Evolutionary conservation across 2,113 vertebrate genomes (phyloP), one percentile per base, ranked within the genome.

Genomic region (Empidonax traillii): DNA sequence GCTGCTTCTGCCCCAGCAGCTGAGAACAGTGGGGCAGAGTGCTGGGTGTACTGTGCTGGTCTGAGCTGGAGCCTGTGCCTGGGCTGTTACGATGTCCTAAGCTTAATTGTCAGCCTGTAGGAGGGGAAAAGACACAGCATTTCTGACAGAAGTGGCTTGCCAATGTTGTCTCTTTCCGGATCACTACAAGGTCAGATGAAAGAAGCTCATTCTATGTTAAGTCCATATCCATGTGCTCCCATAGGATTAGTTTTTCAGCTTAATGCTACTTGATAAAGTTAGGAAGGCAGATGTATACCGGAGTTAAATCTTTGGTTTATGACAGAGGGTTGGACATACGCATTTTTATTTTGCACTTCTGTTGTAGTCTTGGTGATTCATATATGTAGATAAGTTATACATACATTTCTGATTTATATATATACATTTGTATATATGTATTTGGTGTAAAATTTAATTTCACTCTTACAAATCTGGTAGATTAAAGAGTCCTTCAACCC

Each of bases 31-130:
- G 35, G 5, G 17, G 18, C 24, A 8, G 51, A 39, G 27, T 20
- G 12, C 30, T 56, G 37, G 3, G 15, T 44, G 12, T 53, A 16
- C 43, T 0, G 0, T 47, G 21, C 27, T 67, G 0, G 0, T 44
- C 31, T 55, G 63, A 68, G 46, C 56, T 31, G 2, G 31, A 75
- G 31, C n/a, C 39, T 10, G 2, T 5, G 2, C 28, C 10, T 30
- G 14, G 12, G 22, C 30, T 65, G 4, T 77, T 4, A 1, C 3
- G 2, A 7, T 77, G 12, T 37, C 65, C 51, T 23, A 6, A 65
- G 23, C 16, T 65, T 28, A 87, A 37, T 46, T 58, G 16, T 21
- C 61, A 35, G 51, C 12, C 22, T 21, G 2, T 6, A 35, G n/a
- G 31, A 66, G 19, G 37, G 39, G 24, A 73, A 52, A 61, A 39